Evolutionary conservation across 2,113 vertebrate genomes (phyloP).

Genomic region (Pituophis catenifer): DNA sequence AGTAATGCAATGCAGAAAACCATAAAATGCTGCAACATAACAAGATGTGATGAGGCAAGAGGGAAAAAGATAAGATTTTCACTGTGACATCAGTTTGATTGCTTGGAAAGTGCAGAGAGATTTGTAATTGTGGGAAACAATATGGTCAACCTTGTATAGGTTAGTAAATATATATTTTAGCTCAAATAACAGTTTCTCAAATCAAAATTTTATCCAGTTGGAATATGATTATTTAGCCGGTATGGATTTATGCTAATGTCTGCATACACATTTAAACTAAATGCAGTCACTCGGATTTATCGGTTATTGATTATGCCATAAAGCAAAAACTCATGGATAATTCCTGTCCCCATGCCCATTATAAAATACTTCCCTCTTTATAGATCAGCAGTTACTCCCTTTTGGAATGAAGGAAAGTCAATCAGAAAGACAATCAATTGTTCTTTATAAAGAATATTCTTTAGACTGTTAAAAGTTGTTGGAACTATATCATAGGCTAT

Average conservation of each 20-base stretch:
- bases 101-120: slow-evolving; percentile 29
- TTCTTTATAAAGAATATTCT: slow-evolving; percentile 13
- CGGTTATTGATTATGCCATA: slow-evolving; percentile 47
- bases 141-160: slow-evolving; percentile 27
- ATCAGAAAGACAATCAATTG: background rate
- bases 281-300: slow-evolving; percentile 53
- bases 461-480: slow-evolving; percentile 9
- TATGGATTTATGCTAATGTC: slow-evolving; percentile 55
- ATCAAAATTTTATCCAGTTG: slow-evolving; percentile 36
- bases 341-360: slow-evolving; percentile 29
- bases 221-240: slow-evolving; percentile 27
- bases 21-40: slow-evolving; percentile 12
- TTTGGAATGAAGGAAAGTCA: slow-evolving; percentile 14
- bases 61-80: slow-evolving; percentile 13
- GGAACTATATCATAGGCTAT: background rate
- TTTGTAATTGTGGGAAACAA: slow-evolving; percentile 25
- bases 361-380: slow-evolving; percentile 15
- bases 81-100: slow-evolving; percentile 23
- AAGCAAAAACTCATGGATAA: slow-evolving; percentile 43
- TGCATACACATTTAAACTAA: slow-evolving; percentile 53
- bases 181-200: slow-evolving; percentile 41
- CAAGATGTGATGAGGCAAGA: slow-evolving; percentile 16
- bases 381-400: slow-evolving; percentile 7
- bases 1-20: slow-evolving; percentile 9
- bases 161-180: slow-evolving; percentile 32